These are phyloP conservation scores for Furcifer pardalis DNA, from an alignment of 2,797 vertebrate species.

Conservation along the genomic window DNA sequence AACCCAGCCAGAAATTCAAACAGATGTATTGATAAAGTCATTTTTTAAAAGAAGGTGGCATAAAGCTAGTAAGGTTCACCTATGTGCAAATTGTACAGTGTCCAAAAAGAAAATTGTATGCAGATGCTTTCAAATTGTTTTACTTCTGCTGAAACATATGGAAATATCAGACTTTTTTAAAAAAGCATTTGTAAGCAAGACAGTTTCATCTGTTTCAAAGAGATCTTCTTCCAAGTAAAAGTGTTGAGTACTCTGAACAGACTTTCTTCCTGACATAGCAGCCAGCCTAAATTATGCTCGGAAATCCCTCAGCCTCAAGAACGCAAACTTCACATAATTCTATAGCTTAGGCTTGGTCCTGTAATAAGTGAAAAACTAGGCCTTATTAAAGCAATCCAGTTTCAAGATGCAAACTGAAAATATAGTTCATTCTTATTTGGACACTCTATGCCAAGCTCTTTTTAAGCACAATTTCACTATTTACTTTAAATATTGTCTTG, in stretches of 20 bases:
- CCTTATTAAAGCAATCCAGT: slow-evolving; percentile 59
- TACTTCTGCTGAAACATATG: neutral
- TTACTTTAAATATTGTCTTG: slow-evolving; percentile 18
- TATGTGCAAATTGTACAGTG: slow-evolving; percentile 56
- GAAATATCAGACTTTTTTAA: neutral
- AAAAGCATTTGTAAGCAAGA: neutral
- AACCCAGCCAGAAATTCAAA: slow-evolving; percentile 55
- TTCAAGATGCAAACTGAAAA: slow-evolving; percentile 56
- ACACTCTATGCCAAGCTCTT: slow-evolving; percentile 56
- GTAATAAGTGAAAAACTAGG: slow-evolving; percentile 45
- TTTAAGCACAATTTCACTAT: slow-evolving; percentile 55
- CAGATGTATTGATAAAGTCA: slow-evolving; percentile 20
- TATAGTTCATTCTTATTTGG: slow-evolving; percentile 57
- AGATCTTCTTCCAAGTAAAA: slow-evolving; percentile 29
- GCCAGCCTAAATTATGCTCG: slow-evolving; percentile 46
- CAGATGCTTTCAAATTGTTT: neutral
- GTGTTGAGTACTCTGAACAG: neutral
- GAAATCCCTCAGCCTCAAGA: slow-evolving; percentile 30
- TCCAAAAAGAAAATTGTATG: slow-evolving; percentile 34
- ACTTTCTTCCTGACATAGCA: slow-evolving; percentile 56
- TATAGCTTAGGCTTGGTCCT: slow-evolving; percentile 47
- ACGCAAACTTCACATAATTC: slow-evolving; percentile 32
- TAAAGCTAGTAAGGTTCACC: slow-evolving; percentile 56
- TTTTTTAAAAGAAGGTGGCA: slow-evolving; percentile 52
- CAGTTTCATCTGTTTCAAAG: neutral